Conservation (phyloP, 2,113 vertebrate genomes). For the Cyanoderma ruficeps region DNA sequence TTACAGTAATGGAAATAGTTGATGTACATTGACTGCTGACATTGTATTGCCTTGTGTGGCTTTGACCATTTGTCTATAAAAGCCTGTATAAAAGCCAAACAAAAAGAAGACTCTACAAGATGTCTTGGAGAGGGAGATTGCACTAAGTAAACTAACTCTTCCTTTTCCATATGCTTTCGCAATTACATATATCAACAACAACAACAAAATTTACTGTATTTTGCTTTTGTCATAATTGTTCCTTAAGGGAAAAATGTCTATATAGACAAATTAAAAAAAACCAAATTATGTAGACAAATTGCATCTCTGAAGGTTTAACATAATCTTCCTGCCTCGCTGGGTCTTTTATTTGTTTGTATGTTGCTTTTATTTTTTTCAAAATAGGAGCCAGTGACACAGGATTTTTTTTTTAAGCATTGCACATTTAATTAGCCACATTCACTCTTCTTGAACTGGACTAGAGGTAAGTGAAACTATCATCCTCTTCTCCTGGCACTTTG, state of each 20-base stretch:
- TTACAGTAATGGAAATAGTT: background rate
- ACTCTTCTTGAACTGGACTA: background rate
- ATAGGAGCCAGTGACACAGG: background rate
- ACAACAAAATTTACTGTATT: background rate
- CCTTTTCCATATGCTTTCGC: background rate
- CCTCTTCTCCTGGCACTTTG: background rate
- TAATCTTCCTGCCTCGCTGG: background rate
- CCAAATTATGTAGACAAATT: background rate
- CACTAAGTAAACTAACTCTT: background rate
- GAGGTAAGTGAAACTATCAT: background rate
- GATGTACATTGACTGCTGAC: background rate
- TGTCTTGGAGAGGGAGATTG: background rate
- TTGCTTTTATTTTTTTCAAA: background rate
- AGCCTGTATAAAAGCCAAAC: background rate
- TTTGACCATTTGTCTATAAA: background rate
- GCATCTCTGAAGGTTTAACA: background rate
- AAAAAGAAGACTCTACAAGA: background rate
- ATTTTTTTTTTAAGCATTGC: background rate
- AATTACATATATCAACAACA: background rate
- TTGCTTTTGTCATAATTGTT: background rate
- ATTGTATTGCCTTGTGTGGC: background rate
- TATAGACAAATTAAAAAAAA: background rate
- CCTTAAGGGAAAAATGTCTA: background rate
- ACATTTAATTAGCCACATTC: background rate
- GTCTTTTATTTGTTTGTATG: background rate